Evolutionary conservation across 2,888 invertebrate genomes (phyloP), one percentile per base, ranked within the genome.

Genomic region (Psylliodes chrysocephalus): DNA sequence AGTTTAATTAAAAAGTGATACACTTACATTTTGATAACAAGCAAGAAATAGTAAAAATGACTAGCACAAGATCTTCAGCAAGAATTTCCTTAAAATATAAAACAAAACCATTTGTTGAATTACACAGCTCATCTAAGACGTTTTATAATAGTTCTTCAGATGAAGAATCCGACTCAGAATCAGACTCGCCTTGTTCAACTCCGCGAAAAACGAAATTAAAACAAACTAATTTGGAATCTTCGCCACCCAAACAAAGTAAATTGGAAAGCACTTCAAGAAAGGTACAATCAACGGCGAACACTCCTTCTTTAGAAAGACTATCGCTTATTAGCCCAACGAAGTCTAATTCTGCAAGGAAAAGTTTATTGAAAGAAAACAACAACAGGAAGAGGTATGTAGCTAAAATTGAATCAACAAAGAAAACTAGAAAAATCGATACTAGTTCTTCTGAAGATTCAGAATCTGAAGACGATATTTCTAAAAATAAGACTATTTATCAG

Each of bases 221-320:
- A 40, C 67, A 60, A 35, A 66, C 64, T 0, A 44, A 66, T 25
- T n/a, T 52, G 6, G 64, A 69, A 42, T 75, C 76, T 8, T 80
- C 81, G 18, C 82, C 82, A n/a, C 80, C 81, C 17, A 82, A 82
- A 72, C 78, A 76, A 67, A 75, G 62, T 60, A 80, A 76, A 70
- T 12, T 28, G n/a, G 49, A 59, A 18, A 4, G 35, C 8, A 4
- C 18, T 52, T 30, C 22, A 51, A 49, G 40, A 46, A 46, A 19
- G 7, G 15, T 40, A 1, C 18, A 46, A 52, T 12, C 57, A 28
- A 17, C 47, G 5, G 51, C 61, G 0, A 47, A 53, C 52, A 71
- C 68, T 15, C 69, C 72, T 15, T 62, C 69, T 5, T 44, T 72
- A 42, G 44, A 66, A 42, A 46, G 57, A n/a, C 53, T 72, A 42